A percentile compares a stretch with the other conserved stretches of the same genome.
Evolutionary conservation across 2,888 invertebrate species (phyloP).

Genomic region (Trissonchulus sp.): DNA sequence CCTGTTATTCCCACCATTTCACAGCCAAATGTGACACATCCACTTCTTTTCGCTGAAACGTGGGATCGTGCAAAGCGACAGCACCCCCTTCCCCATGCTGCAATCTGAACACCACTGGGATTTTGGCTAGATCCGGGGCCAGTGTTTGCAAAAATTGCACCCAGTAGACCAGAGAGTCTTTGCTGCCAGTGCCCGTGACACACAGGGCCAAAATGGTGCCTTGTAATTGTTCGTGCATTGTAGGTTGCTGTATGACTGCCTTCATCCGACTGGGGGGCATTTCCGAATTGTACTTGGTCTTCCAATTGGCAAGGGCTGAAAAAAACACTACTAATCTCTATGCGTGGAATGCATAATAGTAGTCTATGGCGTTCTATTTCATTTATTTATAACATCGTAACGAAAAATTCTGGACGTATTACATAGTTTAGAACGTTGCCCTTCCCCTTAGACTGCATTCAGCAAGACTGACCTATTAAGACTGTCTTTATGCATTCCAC

Average conservation of each 20-base stretch:
- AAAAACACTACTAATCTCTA: not conserved
- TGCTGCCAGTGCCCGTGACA: conserved; percentile 75
- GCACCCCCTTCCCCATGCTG: conserved; percentile 41
- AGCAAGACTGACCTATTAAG: no score
- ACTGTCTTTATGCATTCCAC: no score
- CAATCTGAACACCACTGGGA: conserved; percentile 79
- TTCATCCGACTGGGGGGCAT: conserved; percentile 26
- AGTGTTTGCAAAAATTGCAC: conserved; percentile 69
- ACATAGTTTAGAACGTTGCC: no score
- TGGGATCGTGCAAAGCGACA: not conserved
- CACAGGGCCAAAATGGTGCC: conserved; percentile 78
- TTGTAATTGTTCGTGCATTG: conserved; percentile 85
- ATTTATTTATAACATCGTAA: no score
- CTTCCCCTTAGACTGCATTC: no score
- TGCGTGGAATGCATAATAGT: no score
- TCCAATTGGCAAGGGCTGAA: conserved; percentile 5
- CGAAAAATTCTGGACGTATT: no score
- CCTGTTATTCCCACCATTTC: no score
- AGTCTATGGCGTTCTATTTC: no score
- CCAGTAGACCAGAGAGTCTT: conserved; percentile 88
- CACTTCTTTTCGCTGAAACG: no score
- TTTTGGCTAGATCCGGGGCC: conserved; percentile 66
- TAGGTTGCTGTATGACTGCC: conserved; percentile 57
- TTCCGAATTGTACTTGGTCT: conserved; percentile 24
- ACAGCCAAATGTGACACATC: no score